Base-by-base conservation (phyloP, 2,113 vertebrate species). In the Acrocephalus kingi region DNA sequence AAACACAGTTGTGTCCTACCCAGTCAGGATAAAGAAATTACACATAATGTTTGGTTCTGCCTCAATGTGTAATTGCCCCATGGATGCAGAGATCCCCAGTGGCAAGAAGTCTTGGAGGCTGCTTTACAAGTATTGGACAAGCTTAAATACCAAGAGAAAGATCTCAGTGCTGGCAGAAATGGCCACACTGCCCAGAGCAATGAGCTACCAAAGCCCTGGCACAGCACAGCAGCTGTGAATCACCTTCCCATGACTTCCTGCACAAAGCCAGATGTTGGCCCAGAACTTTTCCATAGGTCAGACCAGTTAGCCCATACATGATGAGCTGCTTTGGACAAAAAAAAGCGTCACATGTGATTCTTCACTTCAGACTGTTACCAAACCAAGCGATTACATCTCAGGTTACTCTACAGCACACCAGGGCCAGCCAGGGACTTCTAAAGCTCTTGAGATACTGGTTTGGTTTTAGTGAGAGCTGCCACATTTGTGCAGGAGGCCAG, bases 221-320 rank as follows among this genome's bases (percentile, higher is more conserved):
- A 92, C 31, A 5, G 61, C 68, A 81, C 41, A n/a, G 63, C 20
- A 94, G 67, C 59, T 73, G 43, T 91, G 90, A 96, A 77, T 96
- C 95, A 95, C 83, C 73, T 90, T 90, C 79, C 49, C 76, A 37
- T 90, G 94, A 96, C 77, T 92, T 6, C 20, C 54, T 45, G 64
- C 55, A 69, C 48, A 56, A 67, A 54, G 48, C 55, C 88, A 87
- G 74, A 58, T 87, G 61, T 71, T 68, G 56, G 61, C 76, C 43
- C 56, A 84, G 76, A 73, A 80, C 52, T 28, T 63, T 74, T 64
- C 79, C 68, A 45, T 52, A 72, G 56, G 41, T 69, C 76, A 95
- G 23, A 46, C 39, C 67, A 89, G 43, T 14, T 77, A 48, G 79
- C 35, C 56, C 64, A 33, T 10, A 30, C 0, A 0, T 9, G 37